Conservation (phyloP, 35 echinoderm and acorn worm species). For the Stichopus chloronotus region DNA sequence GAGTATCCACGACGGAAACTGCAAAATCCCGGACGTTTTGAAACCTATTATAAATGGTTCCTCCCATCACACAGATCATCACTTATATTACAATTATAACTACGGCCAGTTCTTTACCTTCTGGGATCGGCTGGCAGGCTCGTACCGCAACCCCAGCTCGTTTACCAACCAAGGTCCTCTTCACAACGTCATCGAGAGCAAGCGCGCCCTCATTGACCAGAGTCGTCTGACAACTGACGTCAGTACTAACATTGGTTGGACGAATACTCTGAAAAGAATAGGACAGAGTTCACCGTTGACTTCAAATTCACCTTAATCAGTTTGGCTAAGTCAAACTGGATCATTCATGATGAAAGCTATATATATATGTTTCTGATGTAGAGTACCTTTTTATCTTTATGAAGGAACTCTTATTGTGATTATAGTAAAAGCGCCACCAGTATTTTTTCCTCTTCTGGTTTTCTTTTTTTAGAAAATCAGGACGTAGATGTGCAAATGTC, state of each 20-base stretch:
- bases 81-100: constrained; percentile 95
- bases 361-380: too few relatives aligned
- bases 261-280: constrained; percentile 11
- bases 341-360: too few relatives aligned
- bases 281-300: neutral
- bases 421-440: too few relatives aligned
- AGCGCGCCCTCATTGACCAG: neutral
- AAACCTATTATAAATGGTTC: constrained; percentile 87
- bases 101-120: constrained; percentile 97
- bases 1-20: constrained; percentile 94
- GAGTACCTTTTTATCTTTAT: too few relatives aligned
- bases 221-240: neutral
- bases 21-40: constrained; percentile 64
- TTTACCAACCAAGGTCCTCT: constrained; percentile 77
- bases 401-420: too few relatives aligned
- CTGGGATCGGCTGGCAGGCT: constrained; percentile 91
- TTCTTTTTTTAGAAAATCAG: too few relatives aligned
- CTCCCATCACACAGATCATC: constrained; percentile 93
- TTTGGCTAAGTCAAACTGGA: too few relatives aligned
- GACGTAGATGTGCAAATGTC: too few relatives aligned
- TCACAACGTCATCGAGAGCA: constrained; percentile 56
- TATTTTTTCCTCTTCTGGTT: too few relatives aligned
- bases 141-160: constrained; percentile 73
- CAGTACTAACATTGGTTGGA: neutral
- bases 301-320: neutral